Evolutionary conservation across 2,888 invertebrate species (phyloP).

Genomic region (Patella ulyssiponensis): DNA sequence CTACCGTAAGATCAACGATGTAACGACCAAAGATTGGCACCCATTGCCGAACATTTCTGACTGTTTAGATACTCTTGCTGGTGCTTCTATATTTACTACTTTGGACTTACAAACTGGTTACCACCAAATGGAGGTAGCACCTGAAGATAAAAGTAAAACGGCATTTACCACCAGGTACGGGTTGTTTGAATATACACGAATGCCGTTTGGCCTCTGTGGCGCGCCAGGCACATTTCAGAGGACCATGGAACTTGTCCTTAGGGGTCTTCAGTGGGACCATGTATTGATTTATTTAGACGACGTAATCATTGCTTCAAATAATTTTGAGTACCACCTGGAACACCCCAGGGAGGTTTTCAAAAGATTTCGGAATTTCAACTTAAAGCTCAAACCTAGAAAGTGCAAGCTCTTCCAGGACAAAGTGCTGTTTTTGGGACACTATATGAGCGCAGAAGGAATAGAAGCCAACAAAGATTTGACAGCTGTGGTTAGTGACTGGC

Average conservation of each 20-base stretch:
- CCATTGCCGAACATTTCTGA: conserved; percentile 24
- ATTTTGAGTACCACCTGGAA: conserved; percentile 28
- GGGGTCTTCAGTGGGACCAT: conserved; percentile 33
- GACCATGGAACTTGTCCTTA: conserved; percentile 36
- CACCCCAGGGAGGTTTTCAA: conserved; percentile 31
- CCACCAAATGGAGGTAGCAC: conserved; percentile 26
- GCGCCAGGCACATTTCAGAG: conserved; percentile 46
- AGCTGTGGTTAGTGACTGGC: conserved; percentile 23
- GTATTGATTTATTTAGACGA: conserved; percentile 41
- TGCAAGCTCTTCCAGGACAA: conserved; percentile 35
- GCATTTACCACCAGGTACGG: conserved; percentile 33
- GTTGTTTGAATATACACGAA: conserved; percentile 27
- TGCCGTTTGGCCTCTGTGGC: conserved; percentile 29
- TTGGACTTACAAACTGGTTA: conserved; percentile 33
- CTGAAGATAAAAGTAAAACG: conserved; percentile 28
- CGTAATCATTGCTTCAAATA: conserved; percentile 32
- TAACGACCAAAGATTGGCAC: conserved; percentile 28
- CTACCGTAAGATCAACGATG: conserved; percentile 27
- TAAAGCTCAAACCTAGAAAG: conserved; percentile 39
- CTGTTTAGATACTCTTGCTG: conserved; percentile 26
- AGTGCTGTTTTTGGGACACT: conserved; percentile 35
- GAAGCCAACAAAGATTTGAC: conserved; percentile 15
- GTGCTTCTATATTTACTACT: conserved; percentile 13
- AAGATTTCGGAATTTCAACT: conserved; percentile 26
- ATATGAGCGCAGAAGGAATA: conserved; percentile 22